Evolutionary conservation across 2,797 vertebrate species (phyloP).

Genomic region (Mastacembelus armatus): DNA sequence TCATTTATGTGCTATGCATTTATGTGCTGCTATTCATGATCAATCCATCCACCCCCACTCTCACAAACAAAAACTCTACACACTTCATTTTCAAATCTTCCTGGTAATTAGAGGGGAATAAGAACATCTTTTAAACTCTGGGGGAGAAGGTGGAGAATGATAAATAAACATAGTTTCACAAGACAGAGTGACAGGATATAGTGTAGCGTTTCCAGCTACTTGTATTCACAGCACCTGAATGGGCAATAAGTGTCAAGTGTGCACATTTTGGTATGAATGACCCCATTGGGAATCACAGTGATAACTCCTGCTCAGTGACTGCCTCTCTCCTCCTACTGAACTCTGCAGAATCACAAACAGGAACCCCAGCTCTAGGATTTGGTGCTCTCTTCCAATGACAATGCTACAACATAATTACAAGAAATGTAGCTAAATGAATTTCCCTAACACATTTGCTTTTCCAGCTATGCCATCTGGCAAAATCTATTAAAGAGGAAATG

Average conservation of each 20-base stretch:
- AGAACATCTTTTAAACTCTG: neutral
- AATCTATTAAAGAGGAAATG: constrained; percentile 56
- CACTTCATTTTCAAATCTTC: neutral
- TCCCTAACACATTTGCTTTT: constrained; percentile 62
- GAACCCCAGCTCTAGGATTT: constrained; percentile 27
- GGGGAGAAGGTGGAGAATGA: neutral
- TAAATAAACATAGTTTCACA: neutral
- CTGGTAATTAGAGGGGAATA: neutral
- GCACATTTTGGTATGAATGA: constrained; percentile 38
- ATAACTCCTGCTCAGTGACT: constrained; percentile 18
- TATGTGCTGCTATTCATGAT: neutral
- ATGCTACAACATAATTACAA: constrained; percentile 52
- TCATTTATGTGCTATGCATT: neutral
- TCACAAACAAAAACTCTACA: neutral
- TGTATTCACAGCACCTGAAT: constrained; percentile 26
- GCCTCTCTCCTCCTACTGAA: constrained; percentile 17
- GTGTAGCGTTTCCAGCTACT: constrained; percentile 32
- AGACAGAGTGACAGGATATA: neutral
- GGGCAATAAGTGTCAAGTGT: constrained; percentile 10
- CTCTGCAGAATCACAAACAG: constrained; percentile 45
- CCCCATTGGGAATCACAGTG: constrained; percentile 20
- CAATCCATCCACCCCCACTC: neutral
- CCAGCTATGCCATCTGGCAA: constrained; percentile 56
- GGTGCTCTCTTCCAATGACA: constrained; percentile 43
- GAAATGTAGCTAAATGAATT: constrained; percentile 65